These are phyloP conservation scores for Ophraella communa DNA, from an alignment of 2,888 invertebrate genomes.

Conservation along the genomic window DNA sequence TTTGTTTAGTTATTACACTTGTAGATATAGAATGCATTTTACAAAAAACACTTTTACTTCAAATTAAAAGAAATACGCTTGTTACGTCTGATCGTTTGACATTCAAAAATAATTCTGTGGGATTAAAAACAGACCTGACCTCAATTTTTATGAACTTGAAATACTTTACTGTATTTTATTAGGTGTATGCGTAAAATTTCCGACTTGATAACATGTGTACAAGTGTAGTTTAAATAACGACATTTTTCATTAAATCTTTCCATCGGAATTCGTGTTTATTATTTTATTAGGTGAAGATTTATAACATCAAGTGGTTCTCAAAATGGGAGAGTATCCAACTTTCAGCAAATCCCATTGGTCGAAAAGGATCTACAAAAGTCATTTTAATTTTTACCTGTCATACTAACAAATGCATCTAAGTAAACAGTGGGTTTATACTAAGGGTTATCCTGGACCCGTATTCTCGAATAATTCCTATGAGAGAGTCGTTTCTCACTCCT, in stretches of 20 bases:
- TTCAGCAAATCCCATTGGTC: too few relatives aligned
- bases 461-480: too few relatives aligned
- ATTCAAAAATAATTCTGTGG: neutral
- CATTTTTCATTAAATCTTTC: neutral
- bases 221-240: neutral
- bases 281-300: neutral
- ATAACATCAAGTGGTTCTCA: too few relatives aligned
- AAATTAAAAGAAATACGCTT: neutral
- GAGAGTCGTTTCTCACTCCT: too few relatives aligned
- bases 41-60: neutral
- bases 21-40: too few relatives aligned
- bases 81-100: neutral
- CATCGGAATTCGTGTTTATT: neutral
- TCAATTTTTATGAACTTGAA: slow-evolving; percentile 1
- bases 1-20: too few relatives aligned
- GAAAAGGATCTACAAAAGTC: too few relatives aligned
- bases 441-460: too few relatives aligned
- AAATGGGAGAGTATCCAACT: too few relatives aligned
- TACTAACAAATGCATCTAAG: too few relatives aligned
- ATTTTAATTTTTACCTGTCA: too few relatives aligned
- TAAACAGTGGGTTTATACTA: too few relatives aligned
- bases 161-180: neutral
- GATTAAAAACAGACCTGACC: neutral
- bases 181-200: neutral
- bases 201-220: neutral